These are phyloP conservation scores for Paraescarpia echinospica DNA, from an alignment of 1,140 invertebrate genomes.

Conservation along the genomic window DNA sequence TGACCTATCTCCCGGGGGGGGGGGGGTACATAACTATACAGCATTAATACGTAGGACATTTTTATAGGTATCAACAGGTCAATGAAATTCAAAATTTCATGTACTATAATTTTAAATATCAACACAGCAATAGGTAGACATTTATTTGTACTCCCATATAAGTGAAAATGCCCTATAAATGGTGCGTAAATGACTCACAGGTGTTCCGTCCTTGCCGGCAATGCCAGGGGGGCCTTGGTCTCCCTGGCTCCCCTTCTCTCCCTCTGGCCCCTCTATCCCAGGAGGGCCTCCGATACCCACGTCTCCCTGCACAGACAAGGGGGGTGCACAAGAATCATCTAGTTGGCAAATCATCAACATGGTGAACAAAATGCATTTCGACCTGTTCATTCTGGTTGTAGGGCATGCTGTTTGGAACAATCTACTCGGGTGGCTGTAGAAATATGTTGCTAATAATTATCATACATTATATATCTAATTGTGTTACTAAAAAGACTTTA, in stretches of 20 bases:
- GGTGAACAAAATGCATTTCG: not conserved
- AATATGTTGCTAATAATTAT: not conserved
- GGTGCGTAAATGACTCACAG: conserved; percentile 24
- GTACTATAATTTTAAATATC: no score
- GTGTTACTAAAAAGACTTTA: not conserved
- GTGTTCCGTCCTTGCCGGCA: conserved; percentile 34
- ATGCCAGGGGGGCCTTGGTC: conserved; percentile 31
- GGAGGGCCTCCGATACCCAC: conserved; percentile 23
- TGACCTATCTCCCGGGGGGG: no score
- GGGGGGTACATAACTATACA: no score
- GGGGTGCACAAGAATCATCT: not conserved
- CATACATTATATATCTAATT: conserved; percentile 53
- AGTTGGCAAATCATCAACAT: not conserved
- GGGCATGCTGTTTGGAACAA: not conserved
- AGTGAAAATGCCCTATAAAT: no score
- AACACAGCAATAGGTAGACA: no score
- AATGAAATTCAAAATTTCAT: no score
- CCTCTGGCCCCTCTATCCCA: conserved; percentile 26
- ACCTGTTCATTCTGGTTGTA: not conserved
- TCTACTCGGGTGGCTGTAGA: not conserved
- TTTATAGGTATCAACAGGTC: no score
- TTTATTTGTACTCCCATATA: no score
- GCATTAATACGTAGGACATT: no score
- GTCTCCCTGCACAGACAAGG: conserved; percentile 14
- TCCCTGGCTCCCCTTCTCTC: conserved; percentile 26